Evolutionary conservation across 2,797 vertebrate species (phyloP), one percentile per base, ranked within the genome.

Genomic region (Macroramphosus scolopax): DNA sequence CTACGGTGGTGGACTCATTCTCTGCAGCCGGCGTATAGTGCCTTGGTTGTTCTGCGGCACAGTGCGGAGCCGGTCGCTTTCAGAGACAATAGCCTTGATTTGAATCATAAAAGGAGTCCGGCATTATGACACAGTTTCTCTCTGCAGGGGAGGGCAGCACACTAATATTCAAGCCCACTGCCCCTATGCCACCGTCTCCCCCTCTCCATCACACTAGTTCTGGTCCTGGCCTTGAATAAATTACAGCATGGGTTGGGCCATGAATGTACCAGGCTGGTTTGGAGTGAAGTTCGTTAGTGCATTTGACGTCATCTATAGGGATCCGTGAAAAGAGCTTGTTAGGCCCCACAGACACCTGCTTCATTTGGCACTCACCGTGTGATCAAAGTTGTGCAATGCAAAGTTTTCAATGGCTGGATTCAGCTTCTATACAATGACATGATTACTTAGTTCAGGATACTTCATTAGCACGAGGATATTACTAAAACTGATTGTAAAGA

Each of bases 101-200:
- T 91, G 87, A 91, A 91, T 91, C 66, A 91, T 85, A 91, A 91
- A 88, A 81, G 87, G 61, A 57, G 76, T 76, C 73, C 75, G 76
- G 88, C 88, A 90, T 91, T 91, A 89, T 90, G 89, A 91, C 89
- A 91, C 88, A 91, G 90, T 91, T 91, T 91, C 82, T 85, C 87
- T 86, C 90, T 48, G 77, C 83, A 85, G 84, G 89, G 86, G 86
- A 85, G 67, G 73, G 84, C 47, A 69, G 78, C 66, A 36, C 74
- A 74, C 82, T 78, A 83, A 87, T 82, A 88, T 87, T 87, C 80
- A 85, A 82, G 81, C 70, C 72, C 72, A 63, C 64, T 69, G 66
- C 72, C 39, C 52, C 47, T 39, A 42, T 56, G 48, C 71, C 57
- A 55, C 46, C 18, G n/a, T 66, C 73, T 51, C 67, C 67, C 77